A percentile compares a stretch with the other conserved stretches of the same genome.
Evolutionary conservation across 2,797 vertebrate species (phyloP).

Genomic region (Danio jaintianensis): DNA sequence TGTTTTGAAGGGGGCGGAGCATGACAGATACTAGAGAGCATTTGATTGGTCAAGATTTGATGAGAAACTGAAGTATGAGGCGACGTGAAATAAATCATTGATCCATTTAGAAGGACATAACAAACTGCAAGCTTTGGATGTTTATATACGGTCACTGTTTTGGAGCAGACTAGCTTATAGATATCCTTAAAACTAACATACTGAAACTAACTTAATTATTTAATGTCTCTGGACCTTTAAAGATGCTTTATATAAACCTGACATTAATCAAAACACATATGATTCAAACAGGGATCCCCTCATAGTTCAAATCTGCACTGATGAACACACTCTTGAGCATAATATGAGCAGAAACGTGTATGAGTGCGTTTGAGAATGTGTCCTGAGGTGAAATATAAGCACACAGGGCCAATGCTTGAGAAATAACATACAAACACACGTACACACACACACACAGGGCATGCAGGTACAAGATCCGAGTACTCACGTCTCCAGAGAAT

Average conservation of each 20-base stretch:
- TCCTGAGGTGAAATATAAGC: not conserved
- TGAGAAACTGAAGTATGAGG: too few relatives aligned
- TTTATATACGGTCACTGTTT: too few relatives aligned
- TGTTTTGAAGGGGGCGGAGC: too few relatives aligned
- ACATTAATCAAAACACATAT: not conserved
- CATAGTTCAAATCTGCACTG: not conserved
- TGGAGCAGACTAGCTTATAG: too few relatives aligned
- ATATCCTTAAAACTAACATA: too few relatives aligned
- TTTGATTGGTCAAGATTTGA: too few relatives aligned
- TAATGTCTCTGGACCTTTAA: too few relatives aligned
- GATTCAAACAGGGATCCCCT: not conserved
- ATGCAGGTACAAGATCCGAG: slow-evolving; percentile 14
- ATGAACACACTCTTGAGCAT: not conserved
- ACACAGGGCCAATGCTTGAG: not conserved
- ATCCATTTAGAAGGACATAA: too few relatives aligned
- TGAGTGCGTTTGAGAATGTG: not conserved
- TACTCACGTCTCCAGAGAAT: slow-evolving; percentile 96
- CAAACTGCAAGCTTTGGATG: too few relatives aligned
- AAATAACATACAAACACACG: slow-evolving; percentile 33
- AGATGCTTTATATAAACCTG: not conserved
- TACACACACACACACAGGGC: not conserved
- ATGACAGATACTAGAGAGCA: too few relatives aligned
- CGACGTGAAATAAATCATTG: too few relatives aligned
- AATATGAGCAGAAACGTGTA: not conserved
- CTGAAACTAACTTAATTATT: too few relatives aligned